Evolutionary conservation across 2,797 vertebrate species (phyloP), one percentile per base, ranked within the genome.

Genomic region (Labeo calbasu): DNA sequence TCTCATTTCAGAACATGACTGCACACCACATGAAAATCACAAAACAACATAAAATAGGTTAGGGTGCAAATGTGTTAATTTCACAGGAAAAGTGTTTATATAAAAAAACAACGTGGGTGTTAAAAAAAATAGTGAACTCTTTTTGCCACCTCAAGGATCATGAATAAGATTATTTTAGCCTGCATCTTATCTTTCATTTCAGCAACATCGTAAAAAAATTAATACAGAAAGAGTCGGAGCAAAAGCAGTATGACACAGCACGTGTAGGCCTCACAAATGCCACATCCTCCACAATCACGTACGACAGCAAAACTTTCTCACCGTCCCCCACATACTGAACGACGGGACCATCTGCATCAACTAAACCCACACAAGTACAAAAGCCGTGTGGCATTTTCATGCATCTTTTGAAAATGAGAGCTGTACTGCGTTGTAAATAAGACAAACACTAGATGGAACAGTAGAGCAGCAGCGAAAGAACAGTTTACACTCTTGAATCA

Each of bases 371-470:
- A 69, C 63, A 59, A 50, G 13, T 23, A 66, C 10, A 0, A n/a
- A 50, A 63, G 46, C 80, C 40, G 32, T 36, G 69, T 51, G 40
- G 19, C 14, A 65, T 51, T 81, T 82, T 65, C 11, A 21, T 50
- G 14, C 11, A 79, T 68, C 76, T 23, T 51, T 36, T 53, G 11
- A 50, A 59, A 71, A 46, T 1, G 46, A 17, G 59, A 36, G 36
- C 55, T 19, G 48, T 10, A 3, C 11, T 21, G 61, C n/a, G 14
- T 55, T 11, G 7, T 40, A 51, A n/a, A 14, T 46, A 32, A 77
- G 11, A 36, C 48, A 76, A 76, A 36, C 82, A 78, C 25, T 57
- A 84, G 65, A 71, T 61, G 53, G 43, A 57, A 66, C 32, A 48
- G 28, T 2, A 36, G 25, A 55, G 36, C 15, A 17, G 70, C 23